A percentile compares a stretch with the other conserved stretches of the same genome.
Conservation (phyloP, 2,888 invertebrate species). For the Galerucella pusilla region DNA sequence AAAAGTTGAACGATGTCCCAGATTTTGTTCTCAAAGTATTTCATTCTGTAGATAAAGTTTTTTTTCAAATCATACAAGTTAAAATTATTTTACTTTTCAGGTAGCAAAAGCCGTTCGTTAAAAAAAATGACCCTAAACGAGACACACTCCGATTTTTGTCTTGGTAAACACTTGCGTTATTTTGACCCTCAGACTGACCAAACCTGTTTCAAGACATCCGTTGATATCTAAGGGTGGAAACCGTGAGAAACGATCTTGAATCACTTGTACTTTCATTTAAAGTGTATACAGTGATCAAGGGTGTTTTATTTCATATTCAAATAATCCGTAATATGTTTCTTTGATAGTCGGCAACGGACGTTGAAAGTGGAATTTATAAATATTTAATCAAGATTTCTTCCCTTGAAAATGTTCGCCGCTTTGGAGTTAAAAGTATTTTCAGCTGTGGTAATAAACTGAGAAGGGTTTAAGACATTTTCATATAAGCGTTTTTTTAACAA, state of each 20-base stretch:
- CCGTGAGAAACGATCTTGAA: slow-evolving; percentile 44
- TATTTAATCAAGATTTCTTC: slow-evolving; percentile 24
- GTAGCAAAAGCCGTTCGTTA: too few relatives aligned
- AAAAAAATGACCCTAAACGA: background rate
- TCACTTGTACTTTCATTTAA: slow-evolving; percentile 42
- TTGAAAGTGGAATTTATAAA: slow-evolving; percentile 31
- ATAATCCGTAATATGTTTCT: slow-evolving; percentile 44
- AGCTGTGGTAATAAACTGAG: background rate
- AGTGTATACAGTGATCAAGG: slow-evolving; percentile 48
- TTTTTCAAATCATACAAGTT: too few relatives aligned
- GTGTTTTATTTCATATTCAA: slow-evolving; percentile 56
- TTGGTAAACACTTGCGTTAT: slow-evolving; percentile 15
- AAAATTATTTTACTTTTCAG: too few relatives aligned
- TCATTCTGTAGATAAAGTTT: background rate
- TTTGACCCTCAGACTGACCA: slow-evolving; percentile 50
- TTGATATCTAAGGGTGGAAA: slow-evolving; percentile 48
- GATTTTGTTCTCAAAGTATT: slow-evolving; percentile 26
- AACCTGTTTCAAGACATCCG: slow-evolving; percentile 57
- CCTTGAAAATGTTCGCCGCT: background rate
- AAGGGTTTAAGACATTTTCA: background rate
- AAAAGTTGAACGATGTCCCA: slow-evolving; percentile 41
- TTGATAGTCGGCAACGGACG: slow-evolving; percentile 31
- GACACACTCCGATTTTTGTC: slow-evolving; percentile 5
- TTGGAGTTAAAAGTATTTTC: background rate
- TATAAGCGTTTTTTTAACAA: background rate